A percentile compares a stretch with the other conserved stretches of the same genome.
Evolutionary conservation across 2,888 invertebrate genomes (phyloP).

Genomic region (Abrostola triplasia): DNA sequence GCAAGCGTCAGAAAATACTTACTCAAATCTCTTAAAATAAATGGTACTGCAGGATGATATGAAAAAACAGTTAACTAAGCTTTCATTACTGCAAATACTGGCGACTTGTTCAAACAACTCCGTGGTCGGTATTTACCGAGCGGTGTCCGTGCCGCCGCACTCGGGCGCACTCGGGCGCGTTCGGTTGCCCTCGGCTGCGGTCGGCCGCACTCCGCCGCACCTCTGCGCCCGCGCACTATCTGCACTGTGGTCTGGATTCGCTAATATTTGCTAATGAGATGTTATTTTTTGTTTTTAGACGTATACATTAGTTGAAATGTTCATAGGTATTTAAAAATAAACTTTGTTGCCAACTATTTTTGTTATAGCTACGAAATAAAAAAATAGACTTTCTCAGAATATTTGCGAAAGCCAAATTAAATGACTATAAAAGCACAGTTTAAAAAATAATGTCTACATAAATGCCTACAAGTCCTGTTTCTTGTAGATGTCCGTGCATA

Average conservation of each 20-base stretch:
- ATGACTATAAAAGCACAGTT: no score
- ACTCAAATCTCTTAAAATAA: constrained; percentile 13
- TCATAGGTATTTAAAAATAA: no score
- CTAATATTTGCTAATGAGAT: constrained; percentile 47
- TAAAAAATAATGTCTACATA: no score
- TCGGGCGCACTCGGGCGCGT: constrained; percentile 49
- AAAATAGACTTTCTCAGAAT: no score
- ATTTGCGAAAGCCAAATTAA: no score
- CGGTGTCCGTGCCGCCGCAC: constrained; percentile 36
- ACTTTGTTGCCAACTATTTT: no score
- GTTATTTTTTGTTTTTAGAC: constrained; percentile 8
- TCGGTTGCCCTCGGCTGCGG: constrained; percentile 53
- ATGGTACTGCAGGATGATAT: constrained; percentile 18
- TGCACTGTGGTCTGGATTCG: constrained; percentile 33
- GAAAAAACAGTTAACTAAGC: constrained; percentile 40
- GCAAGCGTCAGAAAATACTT: background rate
- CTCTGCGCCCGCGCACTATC: constrained; percentile 48
- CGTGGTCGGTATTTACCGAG: constrained; percentile 40
- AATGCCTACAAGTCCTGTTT: no score
- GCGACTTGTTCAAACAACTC: constrained; percentile 36
- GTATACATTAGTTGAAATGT: background rate
- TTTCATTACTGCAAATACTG: constrained; percentile 36
- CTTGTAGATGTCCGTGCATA: no score
- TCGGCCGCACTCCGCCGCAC: constrained; percentile 50
- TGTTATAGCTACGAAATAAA: no score